A percentile compares a stretch with the other conserved stretches of the same genome.
phyloP scores from a whole-genome alignment of 2,888 invertebrate genomes.

The Limenitis camilla region DNA sequence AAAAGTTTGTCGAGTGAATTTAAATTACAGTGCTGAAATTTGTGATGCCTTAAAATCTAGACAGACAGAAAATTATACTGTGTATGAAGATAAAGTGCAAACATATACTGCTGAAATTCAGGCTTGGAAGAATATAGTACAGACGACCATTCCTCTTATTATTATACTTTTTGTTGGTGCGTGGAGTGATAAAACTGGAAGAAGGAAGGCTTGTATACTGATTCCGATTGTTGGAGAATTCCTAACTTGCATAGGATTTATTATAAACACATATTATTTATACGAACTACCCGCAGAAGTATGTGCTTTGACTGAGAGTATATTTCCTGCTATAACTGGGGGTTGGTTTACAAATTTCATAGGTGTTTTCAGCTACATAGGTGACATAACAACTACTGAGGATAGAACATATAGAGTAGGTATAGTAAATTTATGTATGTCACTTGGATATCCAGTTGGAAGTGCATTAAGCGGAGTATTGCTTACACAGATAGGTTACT shows the following conservation, averaged over 20 bases:
- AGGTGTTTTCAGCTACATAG: constrained; percentile 90
- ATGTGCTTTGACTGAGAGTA: constrained; percentile 82
- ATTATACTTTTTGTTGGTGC: constrained; percentile 88
- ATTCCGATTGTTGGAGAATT: constrained; percentile 88
- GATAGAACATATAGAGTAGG: constrained; percentile 89
- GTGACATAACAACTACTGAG: constrained; percentile 87
- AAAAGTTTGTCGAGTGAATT: constrained; percentile 88
- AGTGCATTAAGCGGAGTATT: constrained; percentile 89
- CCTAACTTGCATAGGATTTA: constrained; percentile 82
- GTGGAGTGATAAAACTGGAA: constrained; percentile 81
- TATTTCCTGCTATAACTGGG: constrained; percentile 87
- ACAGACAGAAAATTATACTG: constrained; percentile 76
- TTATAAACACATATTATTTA: constrained; percentile 85
- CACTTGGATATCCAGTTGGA: constrained; percentile 89
- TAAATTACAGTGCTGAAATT: constrained; percentile 79
- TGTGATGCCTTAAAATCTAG: constrained; percentile 84
- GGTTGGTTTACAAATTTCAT: constrained; percentile 92
- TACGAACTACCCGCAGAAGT: constrained; percentile 86
- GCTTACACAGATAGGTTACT: constrained; percentile 81
- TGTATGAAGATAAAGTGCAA: constrained; percentile 78
- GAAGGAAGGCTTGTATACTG: constrained; percentile 85
- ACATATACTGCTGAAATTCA: constrained; percentile 83
- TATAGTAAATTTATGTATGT: constrained; percentile 89
- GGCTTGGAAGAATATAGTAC: constrained; percentile 88
- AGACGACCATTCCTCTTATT: constrained; percentile 86